Conservation (phyloP, 2,888 invertebrate species). For the Apotomis betuletana region DNA sequence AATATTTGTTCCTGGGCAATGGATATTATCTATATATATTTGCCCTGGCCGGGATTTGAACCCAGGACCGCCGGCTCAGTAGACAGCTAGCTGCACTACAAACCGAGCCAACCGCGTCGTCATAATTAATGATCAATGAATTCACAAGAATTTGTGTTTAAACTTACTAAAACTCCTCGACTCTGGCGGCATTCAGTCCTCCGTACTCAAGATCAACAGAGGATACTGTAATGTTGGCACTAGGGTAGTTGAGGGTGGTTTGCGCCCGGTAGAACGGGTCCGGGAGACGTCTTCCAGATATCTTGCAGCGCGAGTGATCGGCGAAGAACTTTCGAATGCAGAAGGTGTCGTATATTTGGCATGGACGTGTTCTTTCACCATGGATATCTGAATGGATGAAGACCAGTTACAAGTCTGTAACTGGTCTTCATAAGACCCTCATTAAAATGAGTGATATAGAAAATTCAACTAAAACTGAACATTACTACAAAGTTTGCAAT, state of each 20-base stretch:
- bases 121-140: background rate
- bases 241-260: conserved; percentile 35
- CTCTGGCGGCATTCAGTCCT: conserved; percentile 49
- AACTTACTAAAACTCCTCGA: conserved; percentile 57
- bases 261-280: conserved; percentile 46
- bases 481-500: too few relatives aligned
- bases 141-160: background rate
- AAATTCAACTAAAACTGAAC: background rate
- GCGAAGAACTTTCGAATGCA: conserved; percentile 45
- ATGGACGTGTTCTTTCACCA: conserved; percentile 37
- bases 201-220: conserved; percentile 41
- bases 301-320: conserved; percentile 40
- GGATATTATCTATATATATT: too few relatives aligned
- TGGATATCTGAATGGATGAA: conserved; percentile 16
- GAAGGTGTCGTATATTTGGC: conserved; percentile 38
- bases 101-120: too few relatives aligned
- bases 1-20: too few relatives aligned
- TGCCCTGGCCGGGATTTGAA: too few relatives aligned
- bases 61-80: too few relatives aligned
- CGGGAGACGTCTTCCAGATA: conserved; percentile 42
- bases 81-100: too few relatives aligned
- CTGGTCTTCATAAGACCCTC: too few relatives aligned
- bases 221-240: conserved; percentile 49
- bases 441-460: background rate
- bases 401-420: too few relatives aligned